phyloP scores from a whole-genome alignment of 1,140 invertebrate species.

The Drosophila triauraria region DNA sequence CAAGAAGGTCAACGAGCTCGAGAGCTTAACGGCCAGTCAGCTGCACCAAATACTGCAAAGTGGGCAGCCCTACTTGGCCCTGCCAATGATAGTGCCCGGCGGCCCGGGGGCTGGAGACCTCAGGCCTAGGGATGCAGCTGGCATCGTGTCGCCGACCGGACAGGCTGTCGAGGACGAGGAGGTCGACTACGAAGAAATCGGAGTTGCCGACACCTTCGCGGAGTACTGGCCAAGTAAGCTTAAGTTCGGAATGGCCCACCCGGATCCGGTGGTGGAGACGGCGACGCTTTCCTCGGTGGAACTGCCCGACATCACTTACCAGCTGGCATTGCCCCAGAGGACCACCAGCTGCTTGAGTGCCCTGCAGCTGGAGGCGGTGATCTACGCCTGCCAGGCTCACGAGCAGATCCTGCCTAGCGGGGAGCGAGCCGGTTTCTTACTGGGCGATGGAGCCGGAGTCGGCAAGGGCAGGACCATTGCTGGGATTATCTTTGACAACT shows the following conservation, averaged over 20 bases:
- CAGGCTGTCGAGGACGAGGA: slow-evolving; percentile 89
- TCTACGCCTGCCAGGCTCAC: slow-evolving; percentile 98
- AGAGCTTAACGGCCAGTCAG: slow-evolving; percentile 14
- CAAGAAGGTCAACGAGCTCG: background rate
- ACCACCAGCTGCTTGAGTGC: slow-evolving; percentile 95
- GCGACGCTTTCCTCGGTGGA: slow-evolving; percentile 98
- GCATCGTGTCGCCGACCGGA: background rate
- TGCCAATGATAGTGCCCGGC: slow-evolving; percentile 17
- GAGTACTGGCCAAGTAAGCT: slow-evolving; percentile 99
- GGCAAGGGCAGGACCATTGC: slow-evolving; percentile 99
- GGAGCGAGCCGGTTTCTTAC: slow-evolving; percentile 96
- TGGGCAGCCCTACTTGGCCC: slow-evolving; percentile 8
- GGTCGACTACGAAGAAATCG: slow-evolving; percentile 97
- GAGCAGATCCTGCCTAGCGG: slow-evolving; percentile 95
- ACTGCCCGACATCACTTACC: slow-evolving; percentile 96
- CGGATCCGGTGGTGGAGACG: slow-evolving; percentile 99
- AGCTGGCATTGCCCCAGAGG: slow-evolving; percentile 92
- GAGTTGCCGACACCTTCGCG: slow-evolving; percentile 98
- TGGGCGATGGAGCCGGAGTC: slow-evolving; percentile 99
- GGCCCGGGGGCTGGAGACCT: background rate
- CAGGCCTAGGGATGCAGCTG: background rate
- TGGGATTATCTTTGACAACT: slow-evolving; percentile 99
- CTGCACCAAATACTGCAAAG: slow-evolving; percentile 20
- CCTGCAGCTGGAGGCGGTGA: slow-evolving; percentile 97
- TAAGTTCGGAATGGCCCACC: slow-evolving; percentile 94